Conservation (phyloP, 2,888 invertebrate genomes). For the Venusia cambrica region DNA sequence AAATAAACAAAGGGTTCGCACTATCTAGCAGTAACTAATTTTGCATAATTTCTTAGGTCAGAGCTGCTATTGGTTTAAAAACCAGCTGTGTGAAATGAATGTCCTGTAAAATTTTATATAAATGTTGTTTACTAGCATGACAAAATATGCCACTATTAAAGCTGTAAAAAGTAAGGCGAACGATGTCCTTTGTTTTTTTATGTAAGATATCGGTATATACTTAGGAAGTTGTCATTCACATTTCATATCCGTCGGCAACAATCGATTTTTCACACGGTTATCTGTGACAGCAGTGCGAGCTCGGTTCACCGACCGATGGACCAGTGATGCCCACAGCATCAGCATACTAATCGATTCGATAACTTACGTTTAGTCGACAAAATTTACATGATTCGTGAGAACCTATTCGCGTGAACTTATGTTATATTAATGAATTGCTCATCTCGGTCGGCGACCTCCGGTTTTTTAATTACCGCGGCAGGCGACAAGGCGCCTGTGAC, state of each 20-base stretch:
- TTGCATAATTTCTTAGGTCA: no score
- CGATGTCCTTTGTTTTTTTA: no score
- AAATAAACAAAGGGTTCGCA: no score
- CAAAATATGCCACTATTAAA: no score
- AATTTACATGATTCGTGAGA: slow-evolving; percentile 81
- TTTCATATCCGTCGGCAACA: slow-evolving; percentile 21
- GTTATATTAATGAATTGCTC: slow-evolving; percentile 80
- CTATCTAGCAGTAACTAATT: no score
- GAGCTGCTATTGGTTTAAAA: no score
- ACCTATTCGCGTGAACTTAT: slow-evolving; percentile 77
- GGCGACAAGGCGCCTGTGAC: slow-evolving; percentile 35
- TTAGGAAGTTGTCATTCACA: slow-evolving; percentile 15
- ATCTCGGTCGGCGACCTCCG: slow-evolving; percentile 64
- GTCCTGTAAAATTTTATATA: no score
- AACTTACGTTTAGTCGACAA: slow-evolving; percentile 79
- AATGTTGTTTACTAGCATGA: no score
- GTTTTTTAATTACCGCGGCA: slow-evolving; percentile 61
- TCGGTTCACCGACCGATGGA: slow-evolving; percentile 67
- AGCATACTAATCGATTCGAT: slow-evolving; percentile 80
- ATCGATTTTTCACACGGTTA: slow-evolving; percentile 90
- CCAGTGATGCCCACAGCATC: slow-evolving; percentile 74
- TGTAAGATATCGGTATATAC: no score
- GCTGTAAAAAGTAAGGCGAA: no score
- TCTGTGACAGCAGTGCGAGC: slow-evolving; percentile 83
- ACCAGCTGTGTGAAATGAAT: no score